Conservation (phyloP, 2,113 vertebrate genomes). For the Salvelinus alpinus region DNA sequence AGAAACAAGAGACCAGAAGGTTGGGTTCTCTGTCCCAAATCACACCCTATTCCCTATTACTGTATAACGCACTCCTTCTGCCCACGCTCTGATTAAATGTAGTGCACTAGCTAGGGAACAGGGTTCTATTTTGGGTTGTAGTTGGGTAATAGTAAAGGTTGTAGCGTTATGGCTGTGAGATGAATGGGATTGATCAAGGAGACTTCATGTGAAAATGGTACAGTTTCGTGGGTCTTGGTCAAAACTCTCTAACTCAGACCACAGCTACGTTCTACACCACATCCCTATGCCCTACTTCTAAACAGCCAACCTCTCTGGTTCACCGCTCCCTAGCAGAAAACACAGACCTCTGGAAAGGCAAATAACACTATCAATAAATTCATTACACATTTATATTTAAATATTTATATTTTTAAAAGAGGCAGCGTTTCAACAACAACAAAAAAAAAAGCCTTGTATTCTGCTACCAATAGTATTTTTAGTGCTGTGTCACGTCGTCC, state of each 20-base stretch:
- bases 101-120: no score
- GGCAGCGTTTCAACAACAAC: conserved; percentile 39
- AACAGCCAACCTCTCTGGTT: conserved; percentile 67
- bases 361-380: conserved; percentile 77
- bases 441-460: conserved; percentile 27
- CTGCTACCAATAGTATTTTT: conserved; percentile 61
- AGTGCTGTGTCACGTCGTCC: conserved; percentile 60
- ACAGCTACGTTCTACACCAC: conserved; percentile 70
- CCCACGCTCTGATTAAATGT: no score
- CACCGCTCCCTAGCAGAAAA: conserved; percentile 71
- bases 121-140: no score
- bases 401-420: conserved; percentile 71
- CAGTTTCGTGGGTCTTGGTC: conserved; percentile 69
- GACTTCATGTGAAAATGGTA: conserved; percentile 71
- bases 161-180: conserved; percentile 46
- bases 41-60: no score
- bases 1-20: background rate
- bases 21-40: no score
- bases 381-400: conserved; percentile 80
- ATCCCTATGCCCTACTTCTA: conserved; percentile 80
- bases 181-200: conserved; percentile 74
- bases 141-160: conserved; percentile 41
- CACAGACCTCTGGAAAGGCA: conserved; percentile 68
- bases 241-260: conserved; percentile 72
- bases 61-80: no score